Conservation (phyloP, 1,140 invertebrate species). For the Wiebesia pumilae region DNA sequence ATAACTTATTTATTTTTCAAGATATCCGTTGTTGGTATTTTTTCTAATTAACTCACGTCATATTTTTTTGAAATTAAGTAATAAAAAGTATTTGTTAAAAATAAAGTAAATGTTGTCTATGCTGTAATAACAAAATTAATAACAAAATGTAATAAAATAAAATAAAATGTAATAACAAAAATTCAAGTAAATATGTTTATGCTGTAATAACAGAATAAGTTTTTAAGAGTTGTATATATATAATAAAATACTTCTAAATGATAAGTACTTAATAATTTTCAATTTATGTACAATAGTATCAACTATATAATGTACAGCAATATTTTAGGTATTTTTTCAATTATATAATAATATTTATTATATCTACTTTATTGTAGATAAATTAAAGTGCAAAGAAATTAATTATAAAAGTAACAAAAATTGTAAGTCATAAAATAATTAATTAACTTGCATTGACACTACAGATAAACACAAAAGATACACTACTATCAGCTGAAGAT, state of each 20-base stretch:
- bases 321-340: neutral
- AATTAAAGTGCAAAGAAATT: neutral
- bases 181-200: too few relatives aligned
- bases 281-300: neutral
- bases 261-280: neutral
- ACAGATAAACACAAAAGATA: neutral
- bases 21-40: too few relatives aligned
- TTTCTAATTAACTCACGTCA: too few relatives aligned
- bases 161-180: too few relatives aligned
- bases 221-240: neutral
- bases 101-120: too few relatives aligned
- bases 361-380: neutral
- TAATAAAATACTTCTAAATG: neutral
- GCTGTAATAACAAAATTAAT: too few relatives aligned
- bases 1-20: neutral
- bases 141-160: too few relatives aligned
- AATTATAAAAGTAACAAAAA: neutral
- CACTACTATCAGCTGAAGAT: neutral
- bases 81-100: too few relatives aligned
- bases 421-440: neutral
- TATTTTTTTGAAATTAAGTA: too few relatives aligned
- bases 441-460: neutral
- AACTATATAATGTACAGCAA: neutral
- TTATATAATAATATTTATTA: neutral
- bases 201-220: neutral